Evolutionary conservation across 1,140 invertebrate species (phyloP).

Genomic region (Caenorhabditis brenneri): DNA sequence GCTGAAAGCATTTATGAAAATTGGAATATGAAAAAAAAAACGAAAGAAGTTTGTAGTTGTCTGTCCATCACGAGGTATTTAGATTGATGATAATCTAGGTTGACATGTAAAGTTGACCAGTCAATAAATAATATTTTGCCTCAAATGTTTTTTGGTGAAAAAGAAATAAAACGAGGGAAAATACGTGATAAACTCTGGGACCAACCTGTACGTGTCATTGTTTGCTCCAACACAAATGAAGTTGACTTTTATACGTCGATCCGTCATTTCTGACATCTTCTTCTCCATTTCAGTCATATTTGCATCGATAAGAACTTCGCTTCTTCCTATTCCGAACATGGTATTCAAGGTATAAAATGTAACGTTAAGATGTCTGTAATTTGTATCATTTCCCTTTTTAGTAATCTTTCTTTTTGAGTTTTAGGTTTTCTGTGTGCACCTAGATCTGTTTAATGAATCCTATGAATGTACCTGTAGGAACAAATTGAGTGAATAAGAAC

Average conservation of each 20-base stretch:
- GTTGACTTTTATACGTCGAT: conserved; percentile 9
- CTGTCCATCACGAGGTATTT: conserved; percentile 9
- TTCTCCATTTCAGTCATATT: conserved; percentile 33
- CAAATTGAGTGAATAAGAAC: conserved; percentile 8
- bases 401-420: too few relatives aligned
- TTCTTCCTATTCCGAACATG: conserved; percentile 2
- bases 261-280: conserved; percentile 22
- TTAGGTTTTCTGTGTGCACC: neutral
- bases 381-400: neutral
- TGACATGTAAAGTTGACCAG: conserved; percentile 31
- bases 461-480: neutral
- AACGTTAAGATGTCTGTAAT: neutral
- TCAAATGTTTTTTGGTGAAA: neutral
- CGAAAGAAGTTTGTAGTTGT: neutral
- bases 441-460: neutral
- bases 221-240: conserved; percentile 28
- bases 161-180: neutral
- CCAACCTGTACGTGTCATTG: conserved; percentile 10
- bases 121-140: neutral
- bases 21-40: neutral
- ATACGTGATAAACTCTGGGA: neutral
- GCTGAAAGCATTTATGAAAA: neutral
- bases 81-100: conserved; percentile 5
- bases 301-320: conserved; percentile 10
- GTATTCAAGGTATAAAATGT: conserved; percentile 24